A percentile compares a stretch with the other conserved stretches of the same genome.
Conservation (phyloP, 2,113 vertebrate genomes). For the Theristicus caerulescens region DNA sequence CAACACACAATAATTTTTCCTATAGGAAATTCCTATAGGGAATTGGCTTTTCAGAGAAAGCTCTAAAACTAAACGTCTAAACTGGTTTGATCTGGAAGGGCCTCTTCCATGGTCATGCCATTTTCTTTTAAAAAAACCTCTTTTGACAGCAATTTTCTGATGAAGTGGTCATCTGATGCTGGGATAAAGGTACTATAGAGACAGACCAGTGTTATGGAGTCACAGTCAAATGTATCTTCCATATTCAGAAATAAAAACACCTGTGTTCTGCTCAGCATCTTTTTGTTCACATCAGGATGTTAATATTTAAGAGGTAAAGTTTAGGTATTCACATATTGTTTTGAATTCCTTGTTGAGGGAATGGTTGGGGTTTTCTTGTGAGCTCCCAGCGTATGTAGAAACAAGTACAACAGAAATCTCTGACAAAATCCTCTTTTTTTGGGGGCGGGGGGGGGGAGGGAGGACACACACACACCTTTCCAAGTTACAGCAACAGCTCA, state of each 20-base stretch:
- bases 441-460: rapidly evolving
- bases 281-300: neutral
- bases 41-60: neutral
- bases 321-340: neutral
- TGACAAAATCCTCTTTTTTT: neutral
- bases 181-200: neutral
- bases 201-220: neutral
- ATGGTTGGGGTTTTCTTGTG: neutral
- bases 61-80: neutral
- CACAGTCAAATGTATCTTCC: neutral
- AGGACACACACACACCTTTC: neutral
- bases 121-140: neutral
- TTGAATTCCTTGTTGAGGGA: neutral
- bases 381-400: neutral
- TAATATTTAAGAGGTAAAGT: neutral
- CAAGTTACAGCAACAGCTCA: neutral
- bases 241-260: neutral
- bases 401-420: neutral
- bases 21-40: neutral
- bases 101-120: neutral
- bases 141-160: neutral
- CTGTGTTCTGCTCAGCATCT: neutral
- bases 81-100: neutral
- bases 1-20: neutral
- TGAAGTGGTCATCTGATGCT: neutral